phyloP scores from a whole-genome alignment of 1,140 invertebrate species.

The Cherax quadricarinatus region DNA sequence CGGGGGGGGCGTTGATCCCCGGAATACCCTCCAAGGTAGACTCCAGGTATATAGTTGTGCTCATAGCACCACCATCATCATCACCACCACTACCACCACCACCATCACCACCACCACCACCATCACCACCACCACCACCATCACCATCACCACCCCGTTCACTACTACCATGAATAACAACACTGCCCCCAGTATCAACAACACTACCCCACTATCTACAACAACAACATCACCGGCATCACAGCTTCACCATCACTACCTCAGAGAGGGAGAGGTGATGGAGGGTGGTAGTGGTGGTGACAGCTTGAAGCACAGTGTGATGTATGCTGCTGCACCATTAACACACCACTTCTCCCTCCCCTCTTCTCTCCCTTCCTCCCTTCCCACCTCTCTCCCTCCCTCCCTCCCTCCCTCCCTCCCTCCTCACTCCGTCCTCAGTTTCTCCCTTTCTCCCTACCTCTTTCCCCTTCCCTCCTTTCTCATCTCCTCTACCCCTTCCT shows the following conservation, averaged over 20 bases:
- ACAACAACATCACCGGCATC: neutral
- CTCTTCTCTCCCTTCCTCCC: neutral
- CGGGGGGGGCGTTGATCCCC: too few relatives aligned
- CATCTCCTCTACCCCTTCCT: too few relatives aligned
- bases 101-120: too few relatives aligned
- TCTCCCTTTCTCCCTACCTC: neutral
- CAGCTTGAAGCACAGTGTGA: constrained; percentile 39
- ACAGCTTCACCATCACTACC: neutral
- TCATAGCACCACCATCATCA: neutral
- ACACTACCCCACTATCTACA: neutral
- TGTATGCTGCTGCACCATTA: constrained; percentile 45
- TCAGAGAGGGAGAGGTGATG: neutral
- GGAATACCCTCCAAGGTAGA: too few relatives aligned
- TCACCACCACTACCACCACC: neutral
- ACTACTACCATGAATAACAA: neutral
- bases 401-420: neutral
- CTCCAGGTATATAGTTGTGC: neutral
- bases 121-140: neutral
- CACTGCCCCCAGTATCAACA: neutral
- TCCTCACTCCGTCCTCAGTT: neutral
- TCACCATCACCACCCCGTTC: neutral
- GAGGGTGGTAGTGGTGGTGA: constrained; percentile 30
- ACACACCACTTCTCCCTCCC: neutral
- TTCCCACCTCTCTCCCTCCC: neutral
- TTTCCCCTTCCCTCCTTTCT: too few relatives aligned